These are phyloP conservation scores for Ploceus nigricollis DNA, from an alignment of 2,113 vertebrate species.

Conservation along the genomic window DNA sequence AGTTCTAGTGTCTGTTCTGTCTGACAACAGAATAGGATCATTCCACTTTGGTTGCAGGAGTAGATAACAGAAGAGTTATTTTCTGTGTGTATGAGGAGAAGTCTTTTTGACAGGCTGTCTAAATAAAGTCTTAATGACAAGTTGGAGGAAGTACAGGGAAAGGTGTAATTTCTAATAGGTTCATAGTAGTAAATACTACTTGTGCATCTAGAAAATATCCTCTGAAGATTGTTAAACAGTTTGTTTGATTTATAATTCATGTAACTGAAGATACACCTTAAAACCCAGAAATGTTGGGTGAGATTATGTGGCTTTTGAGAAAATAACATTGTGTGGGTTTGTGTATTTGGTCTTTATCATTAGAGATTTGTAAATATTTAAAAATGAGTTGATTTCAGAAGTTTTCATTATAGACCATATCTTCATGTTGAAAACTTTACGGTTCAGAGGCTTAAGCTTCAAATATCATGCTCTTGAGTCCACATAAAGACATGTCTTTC, in stretches of 20 bases:
- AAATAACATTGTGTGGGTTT: background rate
- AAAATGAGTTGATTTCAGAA: background rate
- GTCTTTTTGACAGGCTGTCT: background rate
- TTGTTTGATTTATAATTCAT: background rate
- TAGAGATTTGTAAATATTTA: background rate
- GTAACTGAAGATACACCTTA: background rate
- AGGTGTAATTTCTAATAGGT: background rate
- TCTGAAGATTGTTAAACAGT: background rate
- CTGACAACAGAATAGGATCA: background rate
- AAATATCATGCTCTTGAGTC: background rate
- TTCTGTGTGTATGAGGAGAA: background rate
- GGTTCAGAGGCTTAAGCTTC: background rate
- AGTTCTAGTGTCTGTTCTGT: background rate
- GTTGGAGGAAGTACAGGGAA: background rate
- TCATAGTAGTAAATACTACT: background rate
- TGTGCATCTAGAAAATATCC: background rate
- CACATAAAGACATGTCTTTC: background rate
- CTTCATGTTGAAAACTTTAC: background rate
- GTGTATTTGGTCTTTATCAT: background rate
- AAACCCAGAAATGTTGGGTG: background rate
- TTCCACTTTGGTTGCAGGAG: background rate
- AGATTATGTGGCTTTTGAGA: background rate
- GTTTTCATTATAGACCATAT: background rate
- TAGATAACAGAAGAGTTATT: background rate
- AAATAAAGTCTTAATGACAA: background rate